A percentile compares a stretch with the other conserved stretches of the same genome.
Evolutionary conservation across 1,140 invertebrate species (phyloP).

Genomic region (Polypedilum pembai): DNA sequence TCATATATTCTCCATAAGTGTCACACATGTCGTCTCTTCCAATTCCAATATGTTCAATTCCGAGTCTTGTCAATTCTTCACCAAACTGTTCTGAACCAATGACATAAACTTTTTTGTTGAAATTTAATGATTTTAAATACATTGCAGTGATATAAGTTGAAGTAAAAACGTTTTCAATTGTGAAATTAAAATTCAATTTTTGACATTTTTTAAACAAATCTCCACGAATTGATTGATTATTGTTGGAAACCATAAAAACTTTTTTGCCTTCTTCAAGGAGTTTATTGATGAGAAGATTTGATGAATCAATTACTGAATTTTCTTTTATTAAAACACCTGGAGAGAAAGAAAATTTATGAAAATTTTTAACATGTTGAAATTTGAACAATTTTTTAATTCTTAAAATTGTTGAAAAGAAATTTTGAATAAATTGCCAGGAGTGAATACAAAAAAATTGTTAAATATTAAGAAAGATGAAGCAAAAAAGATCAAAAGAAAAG

Average conservation of each 20-base stretch:
- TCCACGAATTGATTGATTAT: constrained; percentile 76
- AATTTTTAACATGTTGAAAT: too few relatives aligned
- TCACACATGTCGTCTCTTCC: constrained; percentile 47
- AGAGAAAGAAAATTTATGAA: not conserved
- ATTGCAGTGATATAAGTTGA: constrained; percentile 75
- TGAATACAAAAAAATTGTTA: too few relatives aligned
- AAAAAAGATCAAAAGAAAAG: too few relatives aligned
- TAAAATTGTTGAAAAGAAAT: not conserved
- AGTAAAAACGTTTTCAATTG: constrained; percentile 70
- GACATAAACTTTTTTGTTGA: constrained; percentile 79
- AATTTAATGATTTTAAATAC: constrained; percentile 66
- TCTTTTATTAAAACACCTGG: not conserved
- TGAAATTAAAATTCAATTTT: constrained; percentile 64
- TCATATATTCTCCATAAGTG: constrained; percentile 40
- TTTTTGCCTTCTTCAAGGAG: constrained; percentile 70
- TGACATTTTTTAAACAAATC: constrained; percentile 71
- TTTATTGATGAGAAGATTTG: constrained; percentile 48
- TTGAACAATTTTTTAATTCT: not conserved
- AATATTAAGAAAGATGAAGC: too few relatives aligned
- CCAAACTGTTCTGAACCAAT: constrained; percentile 74
- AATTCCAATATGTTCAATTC: constrained; percentile 63
- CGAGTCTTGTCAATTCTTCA: constrained; percentile 69
- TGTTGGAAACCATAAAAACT: constrained; percentile 90
- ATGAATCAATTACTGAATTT: not conserved
- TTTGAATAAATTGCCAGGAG: not conserved